Conservation (phyloP, 2,888 invertebrate species). For the Clepsis dumicolana region DNA sequence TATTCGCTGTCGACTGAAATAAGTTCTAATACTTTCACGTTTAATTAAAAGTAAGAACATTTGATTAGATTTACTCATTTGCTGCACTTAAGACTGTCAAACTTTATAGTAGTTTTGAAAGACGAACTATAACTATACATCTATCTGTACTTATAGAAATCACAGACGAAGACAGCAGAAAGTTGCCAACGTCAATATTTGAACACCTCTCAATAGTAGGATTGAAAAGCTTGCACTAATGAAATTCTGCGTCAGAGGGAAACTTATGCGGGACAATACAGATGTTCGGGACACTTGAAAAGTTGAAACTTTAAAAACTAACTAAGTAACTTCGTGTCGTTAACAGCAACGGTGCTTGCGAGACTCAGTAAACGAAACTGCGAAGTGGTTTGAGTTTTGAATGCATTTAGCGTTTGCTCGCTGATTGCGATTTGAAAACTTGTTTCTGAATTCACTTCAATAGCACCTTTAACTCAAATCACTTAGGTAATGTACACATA, state of each 20-base stretch:
- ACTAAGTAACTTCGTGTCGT: constrained; percentile 43
- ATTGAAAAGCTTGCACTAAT: constrained; percentile 35
- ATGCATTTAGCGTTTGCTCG: constrained; percentile 16
- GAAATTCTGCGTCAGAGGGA: constrained; percentile 38
- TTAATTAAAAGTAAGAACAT: constrained; percentile 20
- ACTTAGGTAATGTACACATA: no score
- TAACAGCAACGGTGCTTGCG: constrained; percentile 26
- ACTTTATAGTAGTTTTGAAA: constrained; percentile 25
- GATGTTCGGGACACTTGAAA: constrained; percentile 44
- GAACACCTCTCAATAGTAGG: constrained; percentile 26
- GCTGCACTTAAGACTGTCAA: constrained; percentile 13
- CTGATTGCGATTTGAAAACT: constrained; percentile 26
- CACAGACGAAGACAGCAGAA: constrained; percentile 26
- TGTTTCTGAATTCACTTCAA: neutral
- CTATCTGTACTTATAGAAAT: constrained; percentile 9
- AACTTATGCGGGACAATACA: constrained; percentile 45
- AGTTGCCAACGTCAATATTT: constrained; percentile 32
- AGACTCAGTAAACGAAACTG: constrained; percentile 22
- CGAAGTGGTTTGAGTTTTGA: constrained; percentile 21
- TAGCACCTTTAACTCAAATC: no score
- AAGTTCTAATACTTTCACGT: constrained; percentile 17
- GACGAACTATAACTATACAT: constrained; percentile 30
- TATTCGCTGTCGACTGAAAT: constrained; percentile 49
- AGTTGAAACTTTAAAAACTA: constrained; percentile 46
- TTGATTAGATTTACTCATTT: neutral